Evolutionary conservation across 1,140 invertebrate species (phyloP).

Genomic region (Papilio polytes): DNA sequence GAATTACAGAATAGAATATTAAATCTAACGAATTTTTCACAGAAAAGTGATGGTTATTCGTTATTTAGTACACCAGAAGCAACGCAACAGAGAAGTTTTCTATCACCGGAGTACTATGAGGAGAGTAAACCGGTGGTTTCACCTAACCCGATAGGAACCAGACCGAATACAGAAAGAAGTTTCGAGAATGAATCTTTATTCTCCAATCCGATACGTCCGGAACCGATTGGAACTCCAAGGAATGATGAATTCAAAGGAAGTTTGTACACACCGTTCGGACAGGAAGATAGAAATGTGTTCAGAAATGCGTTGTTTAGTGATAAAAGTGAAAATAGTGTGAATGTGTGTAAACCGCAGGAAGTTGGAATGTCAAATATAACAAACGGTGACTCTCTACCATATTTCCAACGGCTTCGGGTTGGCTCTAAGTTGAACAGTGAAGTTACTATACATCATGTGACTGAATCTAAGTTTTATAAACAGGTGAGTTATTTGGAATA

Average conservation of each 20-base stretch:
- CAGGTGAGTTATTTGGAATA: slow-evolving; percentile 64
- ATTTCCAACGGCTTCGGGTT: slow-evolving; percentile 83
- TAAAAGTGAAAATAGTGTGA: slow-evolving; percentile 49
- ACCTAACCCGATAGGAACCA: slow-evolving; percentile 71
- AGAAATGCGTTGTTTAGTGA: slow-evolving; percentile 74
- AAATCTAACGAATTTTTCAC: slow-evolving; percentile 74
- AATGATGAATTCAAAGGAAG: slow-evolving; percentile 55
- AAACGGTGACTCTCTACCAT: slow-evolving; percentile 76
- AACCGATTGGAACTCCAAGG: slow-evolving; percentile 77
- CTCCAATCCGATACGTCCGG: slow-evolving; percentile 64
- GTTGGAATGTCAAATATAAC: slow-evolving; percentile 44
- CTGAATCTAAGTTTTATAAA: slow-evolving; percentile 84
- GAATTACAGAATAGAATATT: slow-evolving; percentile 70
- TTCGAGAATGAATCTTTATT: slow-evolving; percentile 67
- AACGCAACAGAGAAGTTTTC: slow-evolving; percentile 62
- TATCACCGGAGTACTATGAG: slow-evolving; percentile 62
- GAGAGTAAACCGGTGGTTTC: slow-evolving; percentile 65
- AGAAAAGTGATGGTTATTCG: slow-evolving; percentile 76
- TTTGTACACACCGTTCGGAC: slow-evolving; percentile 78
- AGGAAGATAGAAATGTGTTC: slow-evolving; percentile 75
- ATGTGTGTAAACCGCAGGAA: slow-evolving; percentile 45
- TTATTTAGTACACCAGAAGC: slow-evolving; percentile 71
- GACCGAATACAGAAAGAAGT: slow-evolving; percentile 55
- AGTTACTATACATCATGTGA: slow-evolving; percentile 85
- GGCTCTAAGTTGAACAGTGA: slow-evolving; percentile 85